Base-by-base conservation (phyloP, 1,140 invertebrate genomes). In the Lucilia sericata region DNA sequence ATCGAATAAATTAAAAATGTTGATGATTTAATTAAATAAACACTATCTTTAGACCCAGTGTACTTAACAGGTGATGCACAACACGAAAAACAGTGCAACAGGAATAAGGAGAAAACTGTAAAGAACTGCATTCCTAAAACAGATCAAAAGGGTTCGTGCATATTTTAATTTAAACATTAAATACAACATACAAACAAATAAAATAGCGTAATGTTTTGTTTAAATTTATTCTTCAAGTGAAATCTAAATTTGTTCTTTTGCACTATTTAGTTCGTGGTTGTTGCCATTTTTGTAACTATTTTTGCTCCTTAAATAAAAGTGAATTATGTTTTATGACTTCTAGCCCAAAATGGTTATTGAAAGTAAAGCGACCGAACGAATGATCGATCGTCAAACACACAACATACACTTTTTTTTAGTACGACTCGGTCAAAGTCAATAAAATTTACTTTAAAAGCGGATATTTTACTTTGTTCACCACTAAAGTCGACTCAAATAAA, bases 401-500 rank as follows among this genome's bases (percentile, higher is more conserved):
- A 21, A 21, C 76, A 49, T 19, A 70, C 65, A 65, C n/a, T n/a
- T 19, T 65, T 65, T 19, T 7, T 25, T 9, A 10, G 30, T n/a
- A 36, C 76, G 76, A 17, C 19, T 80, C 76, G 76, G 76, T 80
- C 76, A 80, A 80, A 80, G 76, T 80, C 76, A 80, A 80, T 80
- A 49, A 80, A 80, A 80, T 49, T 47, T 19, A 49, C n/a, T 49
- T 49, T 49, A 49, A 49, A 80, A 80, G 76, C 76, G 42, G 76
- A 49, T 19, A 47, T 80, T 80, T 80, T 19, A 80, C 17, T 80
- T 80, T 51, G 42, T 80, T 80, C 36, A 78, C 30, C 36, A 78
- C 30, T 36, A 34, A 34, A n/a, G 42, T 80, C 82, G 87, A 87
- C 88, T 87, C 88, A 89, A 89, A 89, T 89, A 89, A 89, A 89